These are phyloP conservation scores for Flexamia atlantica DNA, from an alignment of 2,888 invertebrate species.

Conservation along the genomic window DNA sequence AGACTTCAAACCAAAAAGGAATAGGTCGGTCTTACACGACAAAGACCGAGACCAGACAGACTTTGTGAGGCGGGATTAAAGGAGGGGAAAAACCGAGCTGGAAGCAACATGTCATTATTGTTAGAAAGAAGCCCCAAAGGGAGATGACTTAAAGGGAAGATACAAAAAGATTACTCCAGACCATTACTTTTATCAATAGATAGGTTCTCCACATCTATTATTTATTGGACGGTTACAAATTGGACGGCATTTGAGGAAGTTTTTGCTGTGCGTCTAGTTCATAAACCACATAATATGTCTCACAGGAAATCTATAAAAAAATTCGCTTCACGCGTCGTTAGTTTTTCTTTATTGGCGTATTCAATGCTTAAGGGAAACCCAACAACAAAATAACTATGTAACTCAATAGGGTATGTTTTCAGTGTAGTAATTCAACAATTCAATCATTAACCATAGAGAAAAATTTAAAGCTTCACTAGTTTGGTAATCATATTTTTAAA, in stretches of 20 bases:
- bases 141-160: not conserved
- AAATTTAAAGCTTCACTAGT: too few species aligned
- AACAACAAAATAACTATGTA: too few species aligned
- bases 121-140: not conserved
- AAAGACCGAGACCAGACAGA: conserved; percentile 9
- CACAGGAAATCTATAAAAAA: too few species aligned
- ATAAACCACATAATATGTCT: too few species aligned
- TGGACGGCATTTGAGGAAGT: not conserved
- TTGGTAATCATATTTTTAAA: too few species aligned
- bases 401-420: too few species aligned
- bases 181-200: conserved; percentile 13
- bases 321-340: too few species aligned
- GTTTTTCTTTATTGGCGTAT: too few species aligned
- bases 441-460: too few species aligned
- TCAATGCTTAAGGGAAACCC: too few species aligned
- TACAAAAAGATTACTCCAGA: conserved; percentile 7
- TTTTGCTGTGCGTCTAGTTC: too few species aligned
- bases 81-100: not conserved
- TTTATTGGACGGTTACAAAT: not conserved
- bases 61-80: conserved; percentile 8
- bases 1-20: conserved; percentile 4
- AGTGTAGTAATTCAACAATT: too few species aligned
- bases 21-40: not conserved
- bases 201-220: not conserved
- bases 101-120: conserved; percentile 15